These are phyloP conservation scores for Macaria liturata DNA, from an alignment of 2,888 invertebrate genomes.

Conservation along the genomic window DNA sequence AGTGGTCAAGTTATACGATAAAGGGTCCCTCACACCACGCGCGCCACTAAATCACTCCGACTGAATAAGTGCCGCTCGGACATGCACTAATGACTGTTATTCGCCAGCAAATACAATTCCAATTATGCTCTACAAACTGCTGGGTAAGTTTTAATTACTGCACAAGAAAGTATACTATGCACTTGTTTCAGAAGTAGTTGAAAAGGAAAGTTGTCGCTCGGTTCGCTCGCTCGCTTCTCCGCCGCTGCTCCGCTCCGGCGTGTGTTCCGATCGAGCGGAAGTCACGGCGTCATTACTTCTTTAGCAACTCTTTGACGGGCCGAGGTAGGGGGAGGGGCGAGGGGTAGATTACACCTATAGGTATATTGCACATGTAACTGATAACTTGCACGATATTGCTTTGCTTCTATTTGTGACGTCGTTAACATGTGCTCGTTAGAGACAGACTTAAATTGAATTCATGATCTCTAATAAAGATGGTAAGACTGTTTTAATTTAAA, in stretches of 20 bases:
- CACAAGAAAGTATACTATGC: constrained; percentile 10
- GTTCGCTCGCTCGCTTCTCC: neutral
- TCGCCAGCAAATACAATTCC: neutral
- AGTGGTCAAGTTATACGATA: neutral
- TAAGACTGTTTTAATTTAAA: too few species aligned
- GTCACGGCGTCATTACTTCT: constrained; percentile 32
- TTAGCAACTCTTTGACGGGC: constrained; percentile 21
- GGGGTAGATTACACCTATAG: constrained; percentile 4
- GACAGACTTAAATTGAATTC: too few species aligned
- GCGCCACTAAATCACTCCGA: constrained; percentile 23
- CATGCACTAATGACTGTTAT: constrained; percentile 11
- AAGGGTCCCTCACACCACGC: constrained; percentile 19
- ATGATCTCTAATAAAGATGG: too few species aligned
- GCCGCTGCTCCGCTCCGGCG: constrained; percentile 4
- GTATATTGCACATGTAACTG: neutral
- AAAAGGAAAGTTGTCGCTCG: constrained; percentile 7
- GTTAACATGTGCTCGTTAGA: too few species aligned
- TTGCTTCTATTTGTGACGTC: too few species aligned
- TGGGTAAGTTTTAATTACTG: too few species aligned
- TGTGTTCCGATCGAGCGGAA: constrained; percentile 28
- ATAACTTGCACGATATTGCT: neutral
- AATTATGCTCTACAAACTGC: neutral
- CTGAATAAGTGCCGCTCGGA: constrained; percentile 19
- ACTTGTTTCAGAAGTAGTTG: constrained; percentile 9
- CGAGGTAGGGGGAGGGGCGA: neutral